phyloP scores from a whole-genome alignment of 2,113 vertebrate genomes.

The Panthera tigris region DNA sequence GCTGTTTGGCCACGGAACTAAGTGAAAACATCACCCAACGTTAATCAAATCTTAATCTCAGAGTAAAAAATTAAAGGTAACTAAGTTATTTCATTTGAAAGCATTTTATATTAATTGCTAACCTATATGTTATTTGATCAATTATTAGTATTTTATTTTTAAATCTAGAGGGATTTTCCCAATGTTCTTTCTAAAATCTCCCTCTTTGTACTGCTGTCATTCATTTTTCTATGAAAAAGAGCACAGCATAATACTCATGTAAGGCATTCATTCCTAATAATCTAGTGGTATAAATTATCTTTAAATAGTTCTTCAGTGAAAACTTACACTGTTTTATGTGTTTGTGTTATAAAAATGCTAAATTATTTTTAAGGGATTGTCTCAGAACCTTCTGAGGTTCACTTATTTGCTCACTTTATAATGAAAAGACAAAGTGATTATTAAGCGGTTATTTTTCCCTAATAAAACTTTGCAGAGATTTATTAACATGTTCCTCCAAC shows the following conservation, averaged over 20 bases:
- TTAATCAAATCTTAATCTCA: background rate
- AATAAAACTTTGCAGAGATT: background rate
- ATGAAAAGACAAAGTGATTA: background rate
- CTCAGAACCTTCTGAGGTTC: background rate
- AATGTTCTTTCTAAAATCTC: background rate
- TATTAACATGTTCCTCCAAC: background rate
- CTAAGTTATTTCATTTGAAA: background rate
- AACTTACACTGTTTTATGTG: slow-evolving; percentile 53
- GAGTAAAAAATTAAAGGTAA: background rate
- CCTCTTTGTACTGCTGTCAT: background rate
- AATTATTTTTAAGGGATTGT: slow-evolving; percentile 40
- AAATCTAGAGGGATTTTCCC: background rate
- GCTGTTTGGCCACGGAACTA: background rate
- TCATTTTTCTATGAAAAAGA: slow-evolving; percentile 15
- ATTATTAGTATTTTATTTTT: background rate
- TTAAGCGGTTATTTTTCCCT: background rate
- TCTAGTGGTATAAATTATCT: slow-evolving; percentile 37
- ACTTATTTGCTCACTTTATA: background rate
- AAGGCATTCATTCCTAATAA: background rate
- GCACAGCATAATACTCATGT: slow-evolving; percentile 1
- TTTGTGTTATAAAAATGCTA: slow-evolving; percentile 32
- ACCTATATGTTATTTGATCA: background rate
- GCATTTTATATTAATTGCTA: background rate
- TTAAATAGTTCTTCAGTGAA: slow-evolving; percentile 64
- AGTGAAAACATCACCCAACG: background rate